Conservation (phyloP, 2,888 invertebrate species). For the Byasa hedistus region DNA sequence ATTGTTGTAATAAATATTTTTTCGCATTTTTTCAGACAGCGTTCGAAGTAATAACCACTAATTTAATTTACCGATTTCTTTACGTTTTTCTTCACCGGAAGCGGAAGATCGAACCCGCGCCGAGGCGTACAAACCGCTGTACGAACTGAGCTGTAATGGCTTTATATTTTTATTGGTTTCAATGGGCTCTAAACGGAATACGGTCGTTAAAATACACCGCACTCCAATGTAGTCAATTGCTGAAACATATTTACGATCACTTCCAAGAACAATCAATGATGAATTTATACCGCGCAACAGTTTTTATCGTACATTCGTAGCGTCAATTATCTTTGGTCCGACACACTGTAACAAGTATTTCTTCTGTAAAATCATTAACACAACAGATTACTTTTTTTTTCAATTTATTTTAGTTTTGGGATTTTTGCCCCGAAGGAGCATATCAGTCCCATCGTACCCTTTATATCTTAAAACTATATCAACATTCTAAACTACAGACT, state of each 20-base stretch:
- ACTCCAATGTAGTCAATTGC: conserved; percentile 18
- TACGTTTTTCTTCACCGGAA: not conserved
- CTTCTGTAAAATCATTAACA: not conserved
- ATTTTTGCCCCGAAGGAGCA: no score
- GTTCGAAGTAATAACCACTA: no score
- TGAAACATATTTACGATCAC: conserved; percentile 19
- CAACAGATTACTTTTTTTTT: not conserved
- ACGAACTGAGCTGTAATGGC: not conserved
- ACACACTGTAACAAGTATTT: not conserved
- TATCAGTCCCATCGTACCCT: no score
- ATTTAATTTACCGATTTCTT: no score
- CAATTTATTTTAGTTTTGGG: no score
- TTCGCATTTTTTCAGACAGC: no score
- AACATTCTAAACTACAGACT: no score
- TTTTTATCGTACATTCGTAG: conserved; percentile 19
- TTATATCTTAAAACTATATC: no score
- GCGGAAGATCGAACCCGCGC: not conserved
- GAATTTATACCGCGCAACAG: conserved; percentile 15
- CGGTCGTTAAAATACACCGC: conserved; percentile 4
- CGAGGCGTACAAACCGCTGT: not conserved
- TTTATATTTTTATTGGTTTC: not conserved
- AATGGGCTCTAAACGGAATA: conserved; percentile 7
- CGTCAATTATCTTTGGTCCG: conserved; percentile 11
- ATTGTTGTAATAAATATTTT: no score
- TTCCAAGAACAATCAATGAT: conserved; percentile 20